These are phyloP conservation scores for Phymanthus crucifer DNA, from an alignment of 92 coral and sea anemone species.

Conservation along the genomic window DNA sequence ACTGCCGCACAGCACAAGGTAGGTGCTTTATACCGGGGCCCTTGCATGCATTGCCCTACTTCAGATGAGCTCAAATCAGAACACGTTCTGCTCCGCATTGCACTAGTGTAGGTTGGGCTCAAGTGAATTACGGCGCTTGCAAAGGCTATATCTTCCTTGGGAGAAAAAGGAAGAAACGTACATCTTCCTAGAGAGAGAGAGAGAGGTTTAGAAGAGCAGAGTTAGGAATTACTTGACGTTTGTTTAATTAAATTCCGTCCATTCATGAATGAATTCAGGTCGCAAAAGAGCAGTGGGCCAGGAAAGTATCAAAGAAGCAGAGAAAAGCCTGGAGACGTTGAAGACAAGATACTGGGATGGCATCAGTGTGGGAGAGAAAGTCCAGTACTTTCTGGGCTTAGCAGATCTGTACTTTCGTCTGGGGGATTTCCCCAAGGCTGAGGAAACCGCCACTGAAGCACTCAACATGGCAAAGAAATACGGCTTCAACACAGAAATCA, in stretches of 20 bases:
- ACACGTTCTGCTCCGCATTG: too few relatives aligned
- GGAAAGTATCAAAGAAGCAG: constrained; percentile 54
- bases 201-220: neutral
- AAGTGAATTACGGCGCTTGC: too few relatives aligned
- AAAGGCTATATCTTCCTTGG: too few relatives aligned
- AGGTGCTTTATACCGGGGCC: too few relatives aligned
- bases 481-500: constrained; percentile 65
- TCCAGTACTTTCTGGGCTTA: constrained; percentile 32
- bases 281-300: constrained; percentile 53
- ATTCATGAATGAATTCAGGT: constrained; percentile 30
- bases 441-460: constrained; percentile 50
- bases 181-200: neutral
- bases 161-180: too few relatives aligned
- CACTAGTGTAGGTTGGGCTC: too few relatives aligned
- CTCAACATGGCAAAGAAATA: constrained; percentile 34
- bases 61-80: too few relatives aligned
- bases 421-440: constrained; percentile 43
- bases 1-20: constrained; percentile 74
- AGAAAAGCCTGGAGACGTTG: constrained; percentile 34
- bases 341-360: constrained; percentile 30
- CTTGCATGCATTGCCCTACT: too few relatives aligned
- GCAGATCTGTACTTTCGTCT: constrained; percentile 62
- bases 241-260: too few relatives aligned
- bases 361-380: constrained; percentile 14
- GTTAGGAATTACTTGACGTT: neutral